Evolutionary conservation across 2,888 invertebrate genomes (phyloP).

Genomic region (Norana najaformis): DNA sequence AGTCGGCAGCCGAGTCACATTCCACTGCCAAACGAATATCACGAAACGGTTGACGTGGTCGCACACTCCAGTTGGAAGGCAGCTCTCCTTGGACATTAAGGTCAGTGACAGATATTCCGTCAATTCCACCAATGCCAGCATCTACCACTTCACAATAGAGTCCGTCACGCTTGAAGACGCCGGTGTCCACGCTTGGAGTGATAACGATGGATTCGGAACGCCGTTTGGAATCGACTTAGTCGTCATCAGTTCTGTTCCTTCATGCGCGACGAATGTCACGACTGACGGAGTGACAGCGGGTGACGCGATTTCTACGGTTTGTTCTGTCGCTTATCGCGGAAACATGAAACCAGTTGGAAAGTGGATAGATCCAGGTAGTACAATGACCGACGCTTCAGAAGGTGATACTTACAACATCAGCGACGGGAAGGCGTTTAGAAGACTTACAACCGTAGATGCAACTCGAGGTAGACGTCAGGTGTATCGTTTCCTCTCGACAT

Average conservation of each 20-base stretch:
- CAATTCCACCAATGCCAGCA: not conserved
- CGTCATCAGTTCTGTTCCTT: not conserved
- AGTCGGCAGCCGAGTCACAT: not conserved
- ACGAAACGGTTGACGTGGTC: not conserved
- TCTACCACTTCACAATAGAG: not conserved
- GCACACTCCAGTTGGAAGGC: not conserved
- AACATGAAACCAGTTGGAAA: not conserved
- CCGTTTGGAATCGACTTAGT: not conserved
- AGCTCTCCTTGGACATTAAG: not conserved
- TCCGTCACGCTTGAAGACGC: not conserved
- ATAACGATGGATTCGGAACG: not conserved
- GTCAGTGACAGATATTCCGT: not conserved
- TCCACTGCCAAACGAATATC: constrained; percentile 9
- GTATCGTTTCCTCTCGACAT: not conserved
- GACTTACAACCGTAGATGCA: not conserved
- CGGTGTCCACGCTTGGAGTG: constrained; percentile 7
- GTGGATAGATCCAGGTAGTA: not conserved
- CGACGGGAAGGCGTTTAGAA: not conserved
- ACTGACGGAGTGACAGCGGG: not conserved
- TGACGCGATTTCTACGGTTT: not conserved
- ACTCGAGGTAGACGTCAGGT: not conserved
- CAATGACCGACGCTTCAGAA: not conserved
- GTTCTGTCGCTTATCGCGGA: not conserved
- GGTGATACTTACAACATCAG: not conserved
- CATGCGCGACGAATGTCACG: constrained; percentile 3